Evolutionary conservation across 2,113 vertebrate genomes (phyloP).

Genomic region (Isichthys henryi): DNA sequence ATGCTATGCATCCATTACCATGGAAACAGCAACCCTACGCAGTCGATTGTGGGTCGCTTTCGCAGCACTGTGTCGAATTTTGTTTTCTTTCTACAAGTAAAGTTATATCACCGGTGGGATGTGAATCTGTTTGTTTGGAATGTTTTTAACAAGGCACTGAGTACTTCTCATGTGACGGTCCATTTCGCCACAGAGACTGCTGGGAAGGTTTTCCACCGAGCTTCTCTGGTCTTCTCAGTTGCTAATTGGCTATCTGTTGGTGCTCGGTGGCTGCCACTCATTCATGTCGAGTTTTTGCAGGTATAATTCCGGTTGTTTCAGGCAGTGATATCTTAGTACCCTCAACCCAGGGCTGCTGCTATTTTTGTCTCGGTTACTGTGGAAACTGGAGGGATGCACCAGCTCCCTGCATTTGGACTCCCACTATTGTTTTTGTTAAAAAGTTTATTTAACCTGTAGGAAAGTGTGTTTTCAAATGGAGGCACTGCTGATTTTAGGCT

Average conservation of each 20-base stretch:
- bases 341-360: conserved; percentile 53
- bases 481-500: not conserved
- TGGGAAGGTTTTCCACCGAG: not conserved
- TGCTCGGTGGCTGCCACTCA: not conserved
- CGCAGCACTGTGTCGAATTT: not conserved
- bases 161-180: not conserved
- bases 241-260: conserved; percentile 33
- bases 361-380: conserved; percentile 65
- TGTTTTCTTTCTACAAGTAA: conserved; percentile 4
- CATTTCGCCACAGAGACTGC: conserved; percentile 14
- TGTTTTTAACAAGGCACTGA: not conserved
- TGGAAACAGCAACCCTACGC: conserved; percentile 15
- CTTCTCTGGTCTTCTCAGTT: conserved; percentile 20
- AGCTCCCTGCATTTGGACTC: conserved; percentile 44
- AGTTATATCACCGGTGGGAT: not conserved
- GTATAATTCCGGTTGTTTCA: conserved; percentile 50
- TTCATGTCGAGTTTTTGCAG: conserved; percentile 30
- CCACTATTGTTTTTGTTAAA: not conserved
- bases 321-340: conserved; percentile 51
- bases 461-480: not conserved
- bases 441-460: not conserved
- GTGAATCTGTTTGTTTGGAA: not conserved
- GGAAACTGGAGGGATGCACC: conserved; percentile 59
- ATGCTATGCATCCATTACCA: conserved; percentile 20
- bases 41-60: not conserved